Evolutionary conservation across 2,113 vertebrate genomes (phyloP).

Genomic region (Limanda limanda): DNA sequence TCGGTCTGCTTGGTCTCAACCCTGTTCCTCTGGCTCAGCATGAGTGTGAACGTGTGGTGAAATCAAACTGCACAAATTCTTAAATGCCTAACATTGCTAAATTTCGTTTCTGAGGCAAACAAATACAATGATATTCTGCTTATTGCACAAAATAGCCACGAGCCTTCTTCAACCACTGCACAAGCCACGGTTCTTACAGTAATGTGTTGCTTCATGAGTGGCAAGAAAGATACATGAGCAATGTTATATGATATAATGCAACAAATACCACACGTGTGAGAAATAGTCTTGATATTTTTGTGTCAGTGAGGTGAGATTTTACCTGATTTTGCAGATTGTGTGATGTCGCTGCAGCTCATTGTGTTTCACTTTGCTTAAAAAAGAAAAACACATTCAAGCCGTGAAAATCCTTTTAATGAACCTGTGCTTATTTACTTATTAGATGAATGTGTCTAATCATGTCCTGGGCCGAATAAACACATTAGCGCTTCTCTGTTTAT

Average conservation of each 20-base stretch:
- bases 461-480: slow-evolving; percentile 2
- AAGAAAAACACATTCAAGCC: neutral
- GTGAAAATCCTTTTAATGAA: too few relatives aligned
- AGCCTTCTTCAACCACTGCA: neutral
- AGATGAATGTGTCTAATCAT: slow-evolving; percentile 8
- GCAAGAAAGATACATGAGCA: neutral
- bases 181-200: neutral
- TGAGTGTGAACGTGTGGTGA: neutral
- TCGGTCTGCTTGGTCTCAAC: too few relatives aligned
- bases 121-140: neutral
- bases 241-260: too few relatives aligned
- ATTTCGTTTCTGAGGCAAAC: neutral
- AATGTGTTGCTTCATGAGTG: neutral
- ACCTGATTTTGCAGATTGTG: neutral
- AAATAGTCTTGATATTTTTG: neutral
- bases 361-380: neutral
- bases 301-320: neutral
- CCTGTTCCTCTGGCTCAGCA: neutral
- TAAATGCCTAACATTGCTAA: neutral
- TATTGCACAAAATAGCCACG: neutral
- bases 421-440: neutral
- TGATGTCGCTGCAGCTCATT: neutral
- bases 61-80: neutral
- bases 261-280: too few relatives aligned
- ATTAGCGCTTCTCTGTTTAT: neutral